phyloP scores from a whole-genome alignment of 2,113 vertebrate species.

The Campylomormyrus numenius region DNA sequence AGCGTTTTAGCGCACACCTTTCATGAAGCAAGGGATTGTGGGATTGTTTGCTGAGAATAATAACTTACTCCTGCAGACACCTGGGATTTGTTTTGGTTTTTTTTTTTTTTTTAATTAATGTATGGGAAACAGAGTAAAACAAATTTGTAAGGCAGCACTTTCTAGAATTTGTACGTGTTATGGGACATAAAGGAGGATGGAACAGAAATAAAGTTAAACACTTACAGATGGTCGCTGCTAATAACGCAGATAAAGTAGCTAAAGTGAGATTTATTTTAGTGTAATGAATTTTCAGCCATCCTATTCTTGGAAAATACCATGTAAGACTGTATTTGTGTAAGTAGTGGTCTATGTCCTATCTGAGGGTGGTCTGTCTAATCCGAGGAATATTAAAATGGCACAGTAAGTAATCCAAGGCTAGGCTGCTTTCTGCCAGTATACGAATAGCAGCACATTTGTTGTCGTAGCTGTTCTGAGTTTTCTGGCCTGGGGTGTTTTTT shows the following conservation, averaged over 20 bases:
- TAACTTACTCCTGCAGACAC: not conserved
- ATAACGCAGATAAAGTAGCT: not conserved
- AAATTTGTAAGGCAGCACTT: not conserved
- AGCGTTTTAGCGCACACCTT: not conserved
- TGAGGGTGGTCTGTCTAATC: not conserved
- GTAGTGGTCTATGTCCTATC: not conserved
- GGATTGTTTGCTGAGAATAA: conserved; percentile 1
- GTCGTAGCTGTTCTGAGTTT: not conserved
- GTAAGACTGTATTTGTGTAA: not conserved
- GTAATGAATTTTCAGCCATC: not conserved
- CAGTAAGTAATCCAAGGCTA: not conserved
- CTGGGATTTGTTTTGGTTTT: not conserved
- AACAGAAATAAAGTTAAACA: not conserved
- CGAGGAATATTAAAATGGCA: not conserved
- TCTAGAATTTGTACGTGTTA: not conserved
- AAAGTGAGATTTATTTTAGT: not conserved
- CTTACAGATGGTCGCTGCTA: not conserved
- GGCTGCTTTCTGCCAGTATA: not conserved
- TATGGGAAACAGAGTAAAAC: not conserved
- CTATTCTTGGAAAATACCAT: not conserved
- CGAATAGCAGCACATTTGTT: not conserved
- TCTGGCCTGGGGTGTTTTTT: not conserved
- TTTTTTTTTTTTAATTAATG: not conserved
- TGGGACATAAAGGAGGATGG: not conserved
- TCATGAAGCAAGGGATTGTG: not conserved